Evolutionary conservation across 2,888 invertebrate genomes (phyloP).

Genomic region (Sminthurides aquaticus): DNA sequence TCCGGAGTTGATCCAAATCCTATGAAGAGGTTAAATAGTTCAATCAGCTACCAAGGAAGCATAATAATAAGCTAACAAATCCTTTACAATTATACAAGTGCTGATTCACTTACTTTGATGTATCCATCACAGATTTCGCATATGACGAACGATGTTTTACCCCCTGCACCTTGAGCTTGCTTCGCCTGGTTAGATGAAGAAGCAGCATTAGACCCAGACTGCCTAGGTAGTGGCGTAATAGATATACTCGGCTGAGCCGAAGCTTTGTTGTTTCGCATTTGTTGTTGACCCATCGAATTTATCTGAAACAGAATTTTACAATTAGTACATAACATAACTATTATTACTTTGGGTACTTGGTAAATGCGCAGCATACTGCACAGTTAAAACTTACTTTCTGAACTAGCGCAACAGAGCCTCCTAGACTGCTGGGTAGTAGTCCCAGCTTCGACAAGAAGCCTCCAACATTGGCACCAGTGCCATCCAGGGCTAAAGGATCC

Average conservation of each 20-base stretch:
- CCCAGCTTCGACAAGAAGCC: constrained; percentile 32
- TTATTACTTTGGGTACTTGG: too few species aligned
- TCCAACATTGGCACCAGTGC: constrained; percentile 25
- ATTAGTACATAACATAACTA: too few species aligned
- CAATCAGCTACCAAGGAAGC: neutral
- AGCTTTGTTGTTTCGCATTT: constrained; percentile 7
- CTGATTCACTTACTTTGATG: constrained; percentile 59
- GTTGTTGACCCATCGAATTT: neutral
- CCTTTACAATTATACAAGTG: too few species aligned
- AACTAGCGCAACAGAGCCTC: constrained; percentile 21
- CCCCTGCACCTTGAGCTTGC: constrained; percentile 32
- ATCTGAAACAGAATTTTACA: neutral
- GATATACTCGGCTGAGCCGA: constrained; percentile 72
- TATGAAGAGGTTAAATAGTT: constrained; percentile 39
- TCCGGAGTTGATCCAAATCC: constrained; percentile 84
- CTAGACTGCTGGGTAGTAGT: constrained; percentile 22
- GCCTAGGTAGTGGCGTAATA: constrained; percentile 76
- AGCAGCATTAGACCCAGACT: constrained; percentile 48
- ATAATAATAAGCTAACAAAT: too few species aligned
- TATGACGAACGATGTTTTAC: constrained; percentile 76
- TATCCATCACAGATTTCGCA: constrained; percentile 97
- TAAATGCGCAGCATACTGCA: too few species aligned
- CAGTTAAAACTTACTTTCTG: constrained; percentile 31
- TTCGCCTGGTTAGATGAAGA: constrained; percentile 44
- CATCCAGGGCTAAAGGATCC: constrained; percentile 27